Percentiles rank a stretch among this genome's conserved stretches.
These are phyloP conservation scores for Pachycephus smyrnensis DNA, from an alignment of 2,888 invertebrate species.

Conservation along the genomic window DNA sequence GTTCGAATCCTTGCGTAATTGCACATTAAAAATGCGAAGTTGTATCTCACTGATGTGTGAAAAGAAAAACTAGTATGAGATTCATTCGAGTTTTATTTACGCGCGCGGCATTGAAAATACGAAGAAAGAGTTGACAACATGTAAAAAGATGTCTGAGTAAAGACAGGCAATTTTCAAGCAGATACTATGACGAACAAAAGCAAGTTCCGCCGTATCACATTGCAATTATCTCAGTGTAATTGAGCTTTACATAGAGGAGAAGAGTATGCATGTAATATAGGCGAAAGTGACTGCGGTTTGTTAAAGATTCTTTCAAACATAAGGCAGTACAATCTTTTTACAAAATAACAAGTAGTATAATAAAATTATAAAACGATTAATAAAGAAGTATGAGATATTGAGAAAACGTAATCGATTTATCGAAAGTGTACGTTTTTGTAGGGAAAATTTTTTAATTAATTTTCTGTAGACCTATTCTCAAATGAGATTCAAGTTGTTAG, in stretches of 20 bases:
- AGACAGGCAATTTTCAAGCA: neutral
- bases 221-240: slow-evolving; percentile 57
- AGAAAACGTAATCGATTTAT: slow-evolving; percentile 41
- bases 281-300: slow-evolving; percentile 12
- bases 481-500: neutral
- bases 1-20: no score
- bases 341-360: neutral
- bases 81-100: neutral
- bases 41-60: neutral
- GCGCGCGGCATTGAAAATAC: neutral
- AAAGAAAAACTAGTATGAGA: neutral
- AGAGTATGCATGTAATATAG: slow-evolving; percentile 8
- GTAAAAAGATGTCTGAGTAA: neutral
- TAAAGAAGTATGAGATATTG: neutral
- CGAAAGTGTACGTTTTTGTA: slow-evolving; percentile 22
- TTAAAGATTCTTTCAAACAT: slow-evolving; percentile 16
- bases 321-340: neutral
- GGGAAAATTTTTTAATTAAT: neutral
- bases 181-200: slow-evolving; percentile 8
- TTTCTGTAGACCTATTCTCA: neutral
- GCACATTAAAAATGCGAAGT: neutral
- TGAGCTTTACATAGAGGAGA: slow-evolving; percentile 51
- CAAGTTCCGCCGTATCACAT: slow-evolving; percentile 43
- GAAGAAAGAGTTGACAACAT: neutral
- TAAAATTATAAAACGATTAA: neutral